phyloP scores from a whole-genome alignment of 2,113 vertebrate genomes.

The Passer montanus region DNA sequence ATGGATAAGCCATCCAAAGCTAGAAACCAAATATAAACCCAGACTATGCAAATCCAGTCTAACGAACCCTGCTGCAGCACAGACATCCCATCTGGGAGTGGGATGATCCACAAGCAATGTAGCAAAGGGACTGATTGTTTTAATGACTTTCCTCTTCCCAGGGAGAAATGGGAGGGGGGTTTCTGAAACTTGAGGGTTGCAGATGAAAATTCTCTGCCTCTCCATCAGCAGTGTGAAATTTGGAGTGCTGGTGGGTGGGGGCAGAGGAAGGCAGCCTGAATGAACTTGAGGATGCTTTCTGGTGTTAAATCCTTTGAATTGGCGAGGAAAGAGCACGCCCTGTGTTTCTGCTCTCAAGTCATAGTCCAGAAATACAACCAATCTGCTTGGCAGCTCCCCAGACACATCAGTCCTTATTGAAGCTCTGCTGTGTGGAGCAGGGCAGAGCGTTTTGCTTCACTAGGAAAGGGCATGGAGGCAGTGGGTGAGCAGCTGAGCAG shows the following conservation, averaged over 20 bases:
- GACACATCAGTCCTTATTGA: not conserved
- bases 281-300: not conserved
- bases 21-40: slow-evolving; percentile 54
- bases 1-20: slow-evolving; percentile 13
- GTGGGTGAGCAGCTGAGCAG: not conserved
- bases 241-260: not conserved
- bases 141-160: slow-evolving; percentile 25
- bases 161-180: not conserved
- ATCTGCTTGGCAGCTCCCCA: slow-evolving; percentile 9
- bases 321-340: accelerated
- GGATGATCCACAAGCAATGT: not conserved
- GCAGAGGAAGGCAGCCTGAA: not conserved
- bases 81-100: slow-evolving; percentile 58
- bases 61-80: slow-evolving; percentile 27
- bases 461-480: slow-evolving; percentile 14
- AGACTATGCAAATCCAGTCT: slow-evolving; percentile 64
- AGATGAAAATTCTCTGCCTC: not conserved
- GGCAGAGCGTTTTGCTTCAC: not conserved
- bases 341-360: not conserved
- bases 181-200: not conserved
- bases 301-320: not conserved
- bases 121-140: slow-evolving; percentile 32
- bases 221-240: not conserved
- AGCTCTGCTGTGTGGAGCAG: not conserved
- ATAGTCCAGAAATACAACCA: not conserved